phyloP scores from a whole-genome alignment of 2,113 vertebrate species.

The Astur gentilis region DNA sequence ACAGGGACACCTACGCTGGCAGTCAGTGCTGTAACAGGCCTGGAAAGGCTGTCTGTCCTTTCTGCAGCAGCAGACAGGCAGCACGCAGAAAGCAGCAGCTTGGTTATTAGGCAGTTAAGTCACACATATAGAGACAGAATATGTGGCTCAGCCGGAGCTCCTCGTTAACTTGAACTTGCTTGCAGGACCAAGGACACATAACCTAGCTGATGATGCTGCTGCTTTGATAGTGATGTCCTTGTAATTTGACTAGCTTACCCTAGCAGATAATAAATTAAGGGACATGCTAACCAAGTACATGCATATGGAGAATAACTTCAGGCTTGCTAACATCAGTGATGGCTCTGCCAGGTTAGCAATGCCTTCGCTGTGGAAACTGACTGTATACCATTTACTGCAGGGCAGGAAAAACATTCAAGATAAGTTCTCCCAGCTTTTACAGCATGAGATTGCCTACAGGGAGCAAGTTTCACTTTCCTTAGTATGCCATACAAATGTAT shows the following conservation, averaged over 20 bases:
- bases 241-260: neutral
- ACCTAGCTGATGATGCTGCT: neutral
- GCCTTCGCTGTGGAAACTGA: neutral
- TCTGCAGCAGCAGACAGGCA: neutral
- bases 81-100: neutral
- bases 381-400: neutral
- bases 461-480: neutral
- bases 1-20: neutral
- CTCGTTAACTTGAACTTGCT: neutral
- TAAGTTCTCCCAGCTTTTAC: neutral
- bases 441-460: neutral
- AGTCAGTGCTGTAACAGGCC: neutral
- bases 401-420: neutral
- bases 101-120: neutral
- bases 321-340: neutral
- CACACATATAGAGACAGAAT: neutral
- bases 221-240: neutral
- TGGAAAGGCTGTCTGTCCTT: neutral
- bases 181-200: neutral
- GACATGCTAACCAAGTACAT: neutral
- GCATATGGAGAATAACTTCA: neutral
- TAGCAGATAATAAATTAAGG: slow-evolving; percentile 1
- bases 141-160: neutral
- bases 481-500: neutral
- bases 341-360: neutral